Evolutionary conservation across 2,888 invertebrate genomes (phyloP).

Genomic region (Trypoxylon attenuatum): DNA sequence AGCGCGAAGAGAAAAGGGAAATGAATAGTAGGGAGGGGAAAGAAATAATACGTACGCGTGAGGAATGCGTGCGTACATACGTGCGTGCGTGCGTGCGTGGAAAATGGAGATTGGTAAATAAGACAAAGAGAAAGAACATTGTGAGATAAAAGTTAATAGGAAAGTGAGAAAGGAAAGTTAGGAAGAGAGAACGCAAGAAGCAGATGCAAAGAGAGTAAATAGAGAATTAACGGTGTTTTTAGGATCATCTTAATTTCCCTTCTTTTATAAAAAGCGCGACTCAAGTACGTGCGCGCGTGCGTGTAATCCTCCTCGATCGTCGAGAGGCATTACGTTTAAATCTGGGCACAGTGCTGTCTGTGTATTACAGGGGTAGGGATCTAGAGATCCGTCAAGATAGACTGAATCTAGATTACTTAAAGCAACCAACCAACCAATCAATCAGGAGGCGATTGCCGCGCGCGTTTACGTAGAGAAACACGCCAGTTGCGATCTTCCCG

Average conservation of each 20-base stretch:
- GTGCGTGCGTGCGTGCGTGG: constrained; percentile 7
- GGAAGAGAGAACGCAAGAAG: neutral
- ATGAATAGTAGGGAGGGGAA: constrained; percentile 27
- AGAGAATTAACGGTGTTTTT: too few species aligned
- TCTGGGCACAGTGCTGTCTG: neutral
- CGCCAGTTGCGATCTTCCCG: constrained; percentile 28
- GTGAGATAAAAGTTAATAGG: neutral
- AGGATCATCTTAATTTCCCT: neutral
- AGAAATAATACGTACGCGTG: constrained; percentile 8
- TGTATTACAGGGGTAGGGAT: constrained; percentile 6
- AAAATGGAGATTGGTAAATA: too few species aligned
- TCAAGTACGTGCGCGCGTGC: constrained; percentile 44
- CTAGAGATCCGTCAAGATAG: neutral
- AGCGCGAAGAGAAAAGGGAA: constrained; percentile 38
- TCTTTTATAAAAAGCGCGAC: constrained; percentile 12
- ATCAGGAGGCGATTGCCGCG: constrained; percentile 32
- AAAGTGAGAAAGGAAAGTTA: neutral
- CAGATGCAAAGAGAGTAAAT: neutral
- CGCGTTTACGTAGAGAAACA: constrained; percentile 36
- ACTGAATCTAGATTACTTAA: neutral
- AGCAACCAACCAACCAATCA: neutral
- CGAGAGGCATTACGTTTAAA: constrained; percentile 15
- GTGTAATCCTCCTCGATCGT: constrained; percentile 38
- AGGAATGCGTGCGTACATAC: constrained; percentile 13
- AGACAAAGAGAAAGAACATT: constrained; percentile 18